Evolutionary conservation across 2,113 vertebrate species (phyloP).

Genomic region (Nannobrachium achirus): DNA sequence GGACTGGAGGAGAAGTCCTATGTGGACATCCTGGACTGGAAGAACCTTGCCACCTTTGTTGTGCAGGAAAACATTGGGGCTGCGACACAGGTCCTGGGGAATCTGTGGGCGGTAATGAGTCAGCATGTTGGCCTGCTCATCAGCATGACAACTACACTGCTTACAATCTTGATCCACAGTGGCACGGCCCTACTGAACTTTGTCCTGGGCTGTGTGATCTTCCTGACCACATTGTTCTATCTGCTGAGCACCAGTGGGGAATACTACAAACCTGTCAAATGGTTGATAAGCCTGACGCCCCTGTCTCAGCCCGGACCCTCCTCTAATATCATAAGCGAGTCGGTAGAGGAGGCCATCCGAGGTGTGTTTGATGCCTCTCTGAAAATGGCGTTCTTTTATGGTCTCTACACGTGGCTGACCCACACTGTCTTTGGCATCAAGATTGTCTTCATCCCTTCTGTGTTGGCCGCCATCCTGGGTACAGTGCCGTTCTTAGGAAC

Average conservation of each 20-base stretch:
- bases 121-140: conserved; percentile 94
- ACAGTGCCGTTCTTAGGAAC: conserved; percentile 97
- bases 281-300: conserved; percentile 97
- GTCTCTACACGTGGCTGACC: conserved; percentile 98
- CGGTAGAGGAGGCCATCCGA: conserved; percentile 98
- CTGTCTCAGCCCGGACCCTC: conserved; percentile 95
- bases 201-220: conserved; percentile 95
- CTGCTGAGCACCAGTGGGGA: conserved; percentile 98
- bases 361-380: conserved; percentile 98
- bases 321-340: conserved; percentile 97
- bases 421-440: conserved; percentile 99
- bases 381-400: conserved; percentile 99
- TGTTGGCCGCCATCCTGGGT: conserved; percentile 93
- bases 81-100: conserved; percentile 95
- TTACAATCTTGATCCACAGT: conserved; percentile 95
- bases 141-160: conserved; percentile 90
- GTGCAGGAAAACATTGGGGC: conserved; percentile 97
- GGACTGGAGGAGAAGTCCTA: conserved; percentile 84
- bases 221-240: conserved; percentile 97
- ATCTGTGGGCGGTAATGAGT: conserved; percentile 99
- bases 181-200: conserved; percentile 98
- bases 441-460: conserved; percentile 97
- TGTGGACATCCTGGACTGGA: conserved; percentile 96
- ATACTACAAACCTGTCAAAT: conserved; percentile 99
- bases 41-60: conserved; percentile 90